Evolutionary conservation across 2,888 invertebrate species (phyloP), one percentile per base, ranked within the genome.

Genomic region (Mythimna lalbum): DNA sequence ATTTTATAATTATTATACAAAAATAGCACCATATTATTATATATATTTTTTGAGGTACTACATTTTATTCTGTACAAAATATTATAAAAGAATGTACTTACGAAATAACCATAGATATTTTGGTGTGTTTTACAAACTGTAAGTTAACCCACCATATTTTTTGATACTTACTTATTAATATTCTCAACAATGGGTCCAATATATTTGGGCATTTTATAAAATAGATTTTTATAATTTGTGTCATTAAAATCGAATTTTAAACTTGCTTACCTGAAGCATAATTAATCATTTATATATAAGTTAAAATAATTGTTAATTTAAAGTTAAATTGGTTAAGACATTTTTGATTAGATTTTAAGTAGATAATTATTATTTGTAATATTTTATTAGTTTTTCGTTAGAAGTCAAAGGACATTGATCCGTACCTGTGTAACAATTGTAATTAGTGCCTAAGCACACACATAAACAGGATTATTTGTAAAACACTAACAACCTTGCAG

Each of bases 141-240:
- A 21, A 27, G 19, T 36, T 77, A 71, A 71, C 82, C 82, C 78
- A 72, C 78, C 82, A 78, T 78, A 63, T 7, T 60, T 81, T 78
- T 63, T 23, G 36, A 59, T 52, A 39, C n/a, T 36, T 52, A 39
- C n/a, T 36, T 71, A 50, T 61, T 55, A 60, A 36, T 60, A 55
- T 43, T 66, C 6, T 67, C 21, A 69, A 59, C 49, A 59, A 62
- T 57, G 66, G 80, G 83, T 82, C 82, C 78, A 78, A 81, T 59
- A 2, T 56, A 12, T 71, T 78, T 63, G 78, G 65, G 60, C 72
- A 81, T 78, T 81, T 67, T 59, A 66, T 78, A 31, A 63, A 17
- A 43, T 71, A 63, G 39, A 56, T 12, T 72, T 61, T 21, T 36
- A 49, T 57, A 21, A 21, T 31, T 52, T 59, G 1, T 36, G 21